These are phyloP conservation scores for Diachasmimorpha longicaudata DNA, from an alignment of 1,140 invertebrate genomes.

Conservation along the genomic window DNA sequence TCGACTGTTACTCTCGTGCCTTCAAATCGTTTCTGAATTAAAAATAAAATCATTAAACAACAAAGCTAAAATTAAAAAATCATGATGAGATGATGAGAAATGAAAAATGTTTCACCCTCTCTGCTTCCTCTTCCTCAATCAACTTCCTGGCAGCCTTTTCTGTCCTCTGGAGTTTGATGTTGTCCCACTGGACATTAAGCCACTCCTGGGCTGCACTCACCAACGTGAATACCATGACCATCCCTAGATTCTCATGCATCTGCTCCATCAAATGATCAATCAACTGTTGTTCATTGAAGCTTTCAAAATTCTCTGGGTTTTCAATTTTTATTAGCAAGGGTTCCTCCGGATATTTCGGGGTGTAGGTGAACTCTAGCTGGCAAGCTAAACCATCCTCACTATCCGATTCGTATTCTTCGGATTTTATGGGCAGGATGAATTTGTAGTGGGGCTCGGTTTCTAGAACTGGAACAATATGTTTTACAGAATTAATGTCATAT, in stretches of 20 bases:
- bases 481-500: neutral
- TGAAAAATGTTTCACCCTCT: conserved; percentile 68
- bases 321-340: conserved; percentile 80
- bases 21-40: conserved; percentile 87
- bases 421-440: conserved; percentile 80
- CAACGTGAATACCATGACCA: conserved; percentile 97
- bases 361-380: conserved; percentile 82
- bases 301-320: conserved; percentile 80
- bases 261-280: conserved; percentile 73
- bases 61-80: neutral
- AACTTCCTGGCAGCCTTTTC: conserved; percentile 73
- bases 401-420: conserved; percentile 73
- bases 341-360: conserved; percentile 88
- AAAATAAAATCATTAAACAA: conserved; percentile 7
- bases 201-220: conserved; percentile 93
- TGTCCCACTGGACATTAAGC: conserved; percentile 85
- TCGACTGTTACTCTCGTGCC: conserved; percentile 95
- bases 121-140: conserved; percentile 83
- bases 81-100: conserved; percentile 2
- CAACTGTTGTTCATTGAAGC: conserved; percentile 72
- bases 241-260: conserved; percentile 90
- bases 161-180: conserved; percentile 74
- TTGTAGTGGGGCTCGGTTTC: conserved; percentile 72
- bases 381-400: conserved; percentile 72
- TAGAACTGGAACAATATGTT: conserved; percentile 67